Percentiles rank a stretch among this genome's conserved stretches.
Evolutionary conservation across 2,797 vertebrate genomes (phyloP).

Genomic region (Thalassophryne amazonica): DNA sequence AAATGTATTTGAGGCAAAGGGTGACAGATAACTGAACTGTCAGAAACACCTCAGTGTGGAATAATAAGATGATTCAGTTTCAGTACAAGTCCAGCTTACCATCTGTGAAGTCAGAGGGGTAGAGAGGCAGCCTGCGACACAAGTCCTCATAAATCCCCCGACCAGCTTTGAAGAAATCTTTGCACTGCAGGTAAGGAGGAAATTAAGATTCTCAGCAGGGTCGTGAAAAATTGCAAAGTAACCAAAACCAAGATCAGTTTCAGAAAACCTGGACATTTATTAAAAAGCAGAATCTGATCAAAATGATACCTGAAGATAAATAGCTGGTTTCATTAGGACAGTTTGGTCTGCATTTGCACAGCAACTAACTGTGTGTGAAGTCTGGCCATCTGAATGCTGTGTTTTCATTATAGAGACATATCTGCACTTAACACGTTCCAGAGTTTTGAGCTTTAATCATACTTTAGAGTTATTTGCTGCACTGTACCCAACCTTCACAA

Average conservation of each 20-base stretch:
- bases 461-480: too few species aligned
- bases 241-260: not conserved
- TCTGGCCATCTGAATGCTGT: too few species aligned
- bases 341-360: too few species aligned
- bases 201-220: conserved; percentile 14
- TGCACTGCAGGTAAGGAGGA: conserved; percentile 63
- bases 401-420: too few species aligned
- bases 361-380: too few species aligned
- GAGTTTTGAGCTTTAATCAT: too few species aligned
- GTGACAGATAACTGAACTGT: conserved; percentile 52
- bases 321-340: too few species aligned
- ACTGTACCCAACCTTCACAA: too few species aligned
- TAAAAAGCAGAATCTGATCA: too few species aligned
- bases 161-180: conserved; percentile 86
- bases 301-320: too few species aligned
- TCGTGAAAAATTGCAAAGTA: not conserved
- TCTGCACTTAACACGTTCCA: too few species aligned
- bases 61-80: conserved; percentile 63
- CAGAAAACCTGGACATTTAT: not conserved
- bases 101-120: conserved; percentile 90
- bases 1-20: conserved; percentile 43
- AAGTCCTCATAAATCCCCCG: conserved; percentile 92
- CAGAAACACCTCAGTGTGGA: conserved; percentile 30
- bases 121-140: conserved; percentile 86
- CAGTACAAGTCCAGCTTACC: conserved; percentile 50